Evolutionary conservation across 2,113 vertebrate species (phyloP).

Genomic region (Physeter macrocephalus): DNA sequence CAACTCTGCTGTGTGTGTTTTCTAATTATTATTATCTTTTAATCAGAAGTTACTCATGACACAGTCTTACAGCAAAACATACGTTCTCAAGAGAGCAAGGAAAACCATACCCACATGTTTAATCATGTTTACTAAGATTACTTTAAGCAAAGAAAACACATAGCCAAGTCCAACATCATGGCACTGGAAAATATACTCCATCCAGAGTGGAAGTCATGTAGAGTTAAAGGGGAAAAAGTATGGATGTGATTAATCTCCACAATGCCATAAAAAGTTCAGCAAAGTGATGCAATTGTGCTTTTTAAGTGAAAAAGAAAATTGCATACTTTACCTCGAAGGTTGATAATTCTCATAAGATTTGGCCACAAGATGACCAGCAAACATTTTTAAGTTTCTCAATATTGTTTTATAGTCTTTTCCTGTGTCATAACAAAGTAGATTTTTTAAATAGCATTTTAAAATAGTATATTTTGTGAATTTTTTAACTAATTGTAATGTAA

Average conservation of each 20-base stretch:
- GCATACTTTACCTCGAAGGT: not conserved
- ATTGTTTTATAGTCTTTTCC: not conserved
- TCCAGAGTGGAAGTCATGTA: not conserved
- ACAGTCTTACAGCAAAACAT: not conserved
- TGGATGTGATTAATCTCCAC: not conserved
- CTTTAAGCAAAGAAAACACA: not conserved
- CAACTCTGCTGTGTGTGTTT: not conserved
- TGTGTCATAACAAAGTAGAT: not conserved
- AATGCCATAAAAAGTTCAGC: not conserved
- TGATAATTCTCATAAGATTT: not conserved
- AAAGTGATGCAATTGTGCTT: not conserved
- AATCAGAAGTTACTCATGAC: not conserved
- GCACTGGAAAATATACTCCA: not conserved
- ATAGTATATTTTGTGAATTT: not conserved
- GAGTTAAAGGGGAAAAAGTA: not conserved
- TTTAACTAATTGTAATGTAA: not conserved
- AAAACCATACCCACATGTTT: not conserved
- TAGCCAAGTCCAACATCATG: not conserved
- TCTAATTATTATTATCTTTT: not conserved
- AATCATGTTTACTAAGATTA: not conserved
- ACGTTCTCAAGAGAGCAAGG: not conserved
- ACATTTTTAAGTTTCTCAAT: not conserved
- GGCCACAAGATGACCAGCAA: not conserved
- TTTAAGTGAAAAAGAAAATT: not conserved
- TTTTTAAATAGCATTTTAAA: not conserved